Percentiles rank a stretch among this genome's conserved stretches.
phyloP scores from a whole-genome alignment of 2,113 vertebrate species.

The Stomatorhinus ivindoensis region DNA sequence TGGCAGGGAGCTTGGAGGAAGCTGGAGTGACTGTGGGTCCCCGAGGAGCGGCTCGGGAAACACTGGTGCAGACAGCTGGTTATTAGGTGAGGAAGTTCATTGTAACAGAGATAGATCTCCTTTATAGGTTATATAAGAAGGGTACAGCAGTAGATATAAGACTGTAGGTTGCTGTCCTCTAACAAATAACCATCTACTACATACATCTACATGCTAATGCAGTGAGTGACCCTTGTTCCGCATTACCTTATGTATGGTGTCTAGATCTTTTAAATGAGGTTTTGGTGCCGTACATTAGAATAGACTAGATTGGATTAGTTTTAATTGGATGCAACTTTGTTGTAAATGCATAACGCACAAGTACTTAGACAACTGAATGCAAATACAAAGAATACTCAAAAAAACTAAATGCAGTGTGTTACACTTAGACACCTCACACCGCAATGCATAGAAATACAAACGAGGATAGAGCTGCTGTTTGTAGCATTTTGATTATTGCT shows the following conservation, averaged over 20 bases:
- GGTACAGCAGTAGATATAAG: background rate
- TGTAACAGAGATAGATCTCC: background rate
- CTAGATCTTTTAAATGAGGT: background rate
- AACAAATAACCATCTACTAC: background rate
- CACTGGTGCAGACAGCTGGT: background rate
- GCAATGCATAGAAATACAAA: background rate
- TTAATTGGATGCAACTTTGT: background rate
- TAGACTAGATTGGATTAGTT: background rate
- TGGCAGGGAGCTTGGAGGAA: background rate
- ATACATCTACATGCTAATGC: background rate
- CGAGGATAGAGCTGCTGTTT: background rate
- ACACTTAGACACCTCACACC: background rate
- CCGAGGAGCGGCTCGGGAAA: background rate
- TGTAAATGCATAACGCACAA: background rate
- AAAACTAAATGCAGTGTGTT: background rate
- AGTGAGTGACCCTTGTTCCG: no score
- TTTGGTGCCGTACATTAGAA: background rate
- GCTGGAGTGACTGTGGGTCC: background rate
- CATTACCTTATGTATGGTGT: background rate
- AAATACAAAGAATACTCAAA: background rate
- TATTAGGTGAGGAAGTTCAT: background rate
- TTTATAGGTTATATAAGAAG: background rate
- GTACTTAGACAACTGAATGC: background rate
- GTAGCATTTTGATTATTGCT: background rate
- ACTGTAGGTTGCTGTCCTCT: background rate